Conservation (phyloP, 2,113 vertebrate species). For the Oryzias curvinotus region DNA sequence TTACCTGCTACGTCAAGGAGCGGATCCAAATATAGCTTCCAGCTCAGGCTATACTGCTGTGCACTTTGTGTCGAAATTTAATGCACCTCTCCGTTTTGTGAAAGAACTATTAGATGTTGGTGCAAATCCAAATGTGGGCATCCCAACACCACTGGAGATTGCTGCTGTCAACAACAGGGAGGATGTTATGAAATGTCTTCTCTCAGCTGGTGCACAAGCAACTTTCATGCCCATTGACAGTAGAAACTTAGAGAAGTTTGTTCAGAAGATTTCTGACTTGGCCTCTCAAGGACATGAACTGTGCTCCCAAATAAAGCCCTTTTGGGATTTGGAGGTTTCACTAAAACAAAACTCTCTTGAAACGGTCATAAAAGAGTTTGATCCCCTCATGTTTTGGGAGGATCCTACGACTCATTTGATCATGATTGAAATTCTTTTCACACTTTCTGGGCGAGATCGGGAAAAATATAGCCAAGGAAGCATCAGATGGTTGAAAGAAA, state of each 20-base stretch:
- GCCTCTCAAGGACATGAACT: conserved; percentile 3
- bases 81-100: conserved; percentile 19
- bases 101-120: conserved; percentile 41
- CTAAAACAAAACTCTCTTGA: accelerated
- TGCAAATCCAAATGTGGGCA: conserved; percentile 8
- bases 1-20: conserved; percentile 18
- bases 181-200: conserved; percentile 39
- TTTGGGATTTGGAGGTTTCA: background rate
- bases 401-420: conserved; percentile 7
- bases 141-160: conserved; percentile 24
- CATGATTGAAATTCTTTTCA: conserved; percentile 43
- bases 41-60: background rate
- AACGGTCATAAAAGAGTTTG: conserved; percentile 15
- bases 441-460: accelerated
- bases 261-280: conserved; percentile 12
- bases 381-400: conserved; percentile 47
- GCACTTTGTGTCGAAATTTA: conserved; percentile 30
- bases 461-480: conserved; percentile 32
- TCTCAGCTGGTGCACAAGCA: conserved; percentile 37
- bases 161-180: conserved; percentile 33
- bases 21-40: conserved; percentile 18
- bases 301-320: background rate
- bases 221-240: background rate
- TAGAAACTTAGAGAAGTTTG: conserved; percentile 21
- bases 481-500: conserved; percentile 55